A percentile compares a stretch with the other conserved stretches of the same genome.
Evolutionary conservation across 2,888 invertebrate genomes (phyloP).

Genomic region (Muscina levida): DNA sequence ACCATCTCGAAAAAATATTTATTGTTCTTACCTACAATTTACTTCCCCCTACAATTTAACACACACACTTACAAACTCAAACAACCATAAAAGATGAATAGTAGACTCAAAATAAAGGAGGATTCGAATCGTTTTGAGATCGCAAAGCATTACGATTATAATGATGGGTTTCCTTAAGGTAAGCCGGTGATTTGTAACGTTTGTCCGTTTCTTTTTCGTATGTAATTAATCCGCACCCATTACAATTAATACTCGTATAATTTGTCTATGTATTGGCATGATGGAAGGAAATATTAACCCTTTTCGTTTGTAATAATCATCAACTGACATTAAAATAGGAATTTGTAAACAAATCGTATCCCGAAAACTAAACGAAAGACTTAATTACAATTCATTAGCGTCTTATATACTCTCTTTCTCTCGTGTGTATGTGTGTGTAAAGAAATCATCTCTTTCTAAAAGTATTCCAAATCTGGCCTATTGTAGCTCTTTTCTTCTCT

Average conservation of each 20-base stretch:
- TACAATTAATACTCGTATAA: conserved; percentile 40
- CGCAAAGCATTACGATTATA: background rate
- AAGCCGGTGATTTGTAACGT: conserved; percentile 30
- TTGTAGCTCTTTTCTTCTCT: background rate
- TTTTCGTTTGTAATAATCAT: conserved; percentile 23
- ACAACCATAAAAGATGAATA: conserved; percentile 19
- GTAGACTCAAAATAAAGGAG: background rate
- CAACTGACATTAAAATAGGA: background rate
- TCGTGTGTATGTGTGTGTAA: too few species aligned
- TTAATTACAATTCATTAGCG: conserved; percentile 1
- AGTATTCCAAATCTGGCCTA: too few species aligned
- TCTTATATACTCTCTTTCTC: too few species aligned
- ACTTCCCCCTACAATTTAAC: background rate
- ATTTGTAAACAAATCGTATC: background rate
- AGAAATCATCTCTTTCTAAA: too few species aligned
- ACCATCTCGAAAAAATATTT: conserved; percentile 25
- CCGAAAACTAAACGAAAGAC: background rate
- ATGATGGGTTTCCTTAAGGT: conserved; percentile 44
- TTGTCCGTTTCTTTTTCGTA: conserved; percentile 41
- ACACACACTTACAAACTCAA: too few species aligned
- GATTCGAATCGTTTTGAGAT: background rate
- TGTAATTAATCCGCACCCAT: conserved; percentile 38
- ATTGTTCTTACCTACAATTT: conserved; percentile 26
- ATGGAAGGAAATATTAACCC: conserved; percentile 49
- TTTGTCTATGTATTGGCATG: conserved; percentile 60